Base-by-base conservation (phyloP, 2,797 vertebrate genomes). In the Cirrhinus mrigala region DNA sequence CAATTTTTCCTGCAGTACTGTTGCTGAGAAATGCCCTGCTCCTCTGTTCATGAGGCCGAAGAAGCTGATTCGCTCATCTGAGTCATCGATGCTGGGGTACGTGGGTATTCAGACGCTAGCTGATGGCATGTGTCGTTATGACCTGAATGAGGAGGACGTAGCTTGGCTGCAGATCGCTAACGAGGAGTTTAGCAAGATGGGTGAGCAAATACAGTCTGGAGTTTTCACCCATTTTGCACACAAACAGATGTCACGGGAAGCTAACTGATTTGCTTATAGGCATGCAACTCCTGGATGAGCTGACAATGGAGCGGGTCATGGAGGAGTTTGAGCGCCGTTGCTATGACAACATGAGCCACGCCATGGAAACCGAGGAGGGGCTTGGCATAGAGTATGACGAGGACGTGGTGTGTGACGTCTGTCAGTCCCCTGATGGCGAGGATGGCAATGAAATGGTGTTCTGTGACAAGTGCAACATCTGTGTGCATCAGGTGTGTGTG, bases 401-500 rank as follows among this genome's bases (percentile, higher is more conserved):
- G 90, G 98, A 99, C 6, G 98, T 99, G 11, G 98, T 99, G 60
- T 99, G 98, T 3, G 98, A 99, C 0, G 97, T 99, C 54, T 99
- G 98, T 87, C 98, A 96, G 92, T 99, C 98, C 6, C 98, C 98
- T 0, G 97, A 99, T 1, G 97, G 98, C 0, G 98, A 99, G 91
- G 98, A 99, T 1, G 97, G 97, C 94, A 99, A 99, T 0, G 98
- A 99, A 93, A 99, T 99, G 98, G 98, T 99, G 84, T 99, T 99
- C 93, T 99, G 98, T 68, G 98, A 99, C 95, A 99, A 99, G 90
- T 99, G 98, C 94, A 99, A 99, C 94, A 97, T 99, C 90, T 99
- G 98, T 0, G 98, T 99, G 68, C 98, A 99, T 90, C 98, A 99
- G 98, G 84, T 90, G 40, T 78, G 88, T 85, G 87, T 64, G 44